These are phyloP conservation scores for Myotis lucifugus DNA, from an alignment of 2,113 vertebrate species.

Conservation along the genomic window DNA sequence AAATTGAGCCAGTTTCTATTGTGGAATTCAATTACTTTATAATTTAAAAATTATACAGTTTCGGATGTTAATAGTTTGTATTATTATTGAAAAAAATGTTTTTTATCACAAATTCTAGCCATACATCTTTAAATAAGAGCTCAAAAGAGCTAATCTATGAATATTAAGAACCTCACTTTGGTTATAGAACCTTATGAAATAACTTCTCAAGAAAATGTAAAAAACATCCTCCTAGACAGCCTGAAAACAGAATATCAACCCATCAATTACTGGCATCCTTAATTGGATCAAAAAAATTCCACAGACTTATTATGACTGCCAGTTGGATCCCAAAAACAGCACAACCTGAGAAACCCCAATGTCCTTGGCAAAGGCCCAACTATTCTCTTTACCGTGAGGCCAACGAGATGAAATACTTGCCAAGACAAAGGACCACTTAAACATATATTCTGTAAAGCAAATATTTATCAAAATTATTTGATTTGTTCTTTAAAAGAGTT, in stretches of 20 bases:
- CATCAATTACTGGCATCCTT: not conserved
- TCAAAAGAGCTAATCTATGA: conserved; percentile 26
- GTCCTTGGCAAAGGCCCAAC: not conserved
- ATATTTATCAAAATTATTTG: conserved; percentile 19
- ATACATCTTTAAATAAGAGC: conserved; percentile 53
- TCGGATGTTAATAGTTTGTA: not conserved
- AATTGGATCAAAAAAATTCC: conserved; percentile 9
- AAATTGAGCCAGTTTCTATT: not conserved
- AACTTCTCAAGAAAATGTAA: not conserved
- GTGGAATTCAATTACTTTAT: not conserved
- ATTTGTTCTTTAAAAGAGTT: not conserved
- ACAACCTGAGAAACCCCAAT: not conserved
- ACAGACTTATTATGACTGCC: not conserved
- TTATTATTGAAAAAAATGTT: not conserved
- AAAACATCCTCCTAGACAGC: not conserved
- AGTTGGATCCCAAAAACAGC: not conserved
- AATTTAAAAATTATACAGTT: conserved; percentile 13
- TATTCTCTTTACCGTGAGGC: conserved; percentile 9
- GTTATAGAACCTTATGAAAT: not conserved
- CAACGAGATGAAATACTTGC: conserved; percentile 1
- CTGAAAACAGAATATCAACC: not conserved
- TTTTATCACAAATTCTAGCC: not conserved
- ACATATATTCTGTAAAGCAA: not conserved
- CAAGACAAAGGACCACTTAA: not conserved
- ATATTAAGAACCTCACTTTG: not conserved